Evolutionary conservation across 53 echinoderm and acorn worm genomes (phyloP).

Genomic region (Luidia sarsii): DNA sequence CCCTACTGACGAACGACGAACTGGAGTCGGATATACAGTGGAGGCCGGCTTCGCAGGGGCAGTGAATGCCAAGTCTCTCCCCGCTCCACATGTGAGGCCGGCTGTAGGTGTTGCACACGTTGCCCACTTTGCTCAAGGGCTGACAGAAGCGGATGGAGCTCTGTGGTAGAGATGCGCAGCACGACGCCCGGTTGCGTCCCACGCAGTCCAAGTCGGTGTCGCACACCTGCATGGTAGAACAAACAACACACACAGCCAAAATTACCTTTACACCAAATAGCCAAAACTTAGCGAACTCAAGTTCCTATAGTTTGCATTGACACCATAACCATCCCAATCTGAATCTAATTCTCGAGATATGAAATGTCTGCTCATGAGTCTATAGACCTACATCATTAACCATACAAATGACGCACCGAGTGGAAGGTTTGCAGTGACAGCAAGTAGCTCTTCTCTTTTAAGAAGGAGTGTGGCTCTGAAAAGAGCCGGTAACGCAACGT

Average conservation of each 20-base stretch:
- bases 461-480: too few species aligned
- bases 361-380: too few species aligned
- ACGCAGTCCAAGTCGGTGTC: constrained; percentile 68
- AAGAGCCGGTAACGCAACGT: too few species aligned
- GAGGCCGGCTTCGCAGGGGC: constrained; percentile 58
- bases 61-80: constrained; percentile 60
- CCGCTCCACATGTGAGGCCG: constrained; percentile 76
- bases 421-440: too few species aligned
- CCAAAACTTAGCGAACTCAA: too few species aligned
- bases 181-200: constrained; percentile 51
- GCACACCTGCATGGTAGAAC: constrained; percentile 55
- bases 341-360: too few species aligned
- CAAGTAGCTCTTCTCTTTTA: too few species aligned
- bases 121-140: constrained; percentile 45
- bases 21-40: constrained; percentile 4
- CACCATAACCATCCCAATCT: too few species aligned
- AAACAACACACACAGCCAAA: background rate
- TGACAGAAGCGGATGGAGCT: constrained; percentile 71
- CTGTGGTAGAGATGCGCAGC: constrained; percentile 53
- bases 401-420: too few species aligned
- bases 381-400: too few species aligned
- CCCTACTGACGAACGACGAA: constrained; percentile 28
- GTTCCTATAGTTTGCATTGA: too few species aligned
- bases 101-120: constrained; percentile 66
- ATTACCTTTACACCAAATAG: too few species aligned